Conservation (phyloP, 2,113 vertebrate genomes). For the Chaenogobius annularis region DNA sequence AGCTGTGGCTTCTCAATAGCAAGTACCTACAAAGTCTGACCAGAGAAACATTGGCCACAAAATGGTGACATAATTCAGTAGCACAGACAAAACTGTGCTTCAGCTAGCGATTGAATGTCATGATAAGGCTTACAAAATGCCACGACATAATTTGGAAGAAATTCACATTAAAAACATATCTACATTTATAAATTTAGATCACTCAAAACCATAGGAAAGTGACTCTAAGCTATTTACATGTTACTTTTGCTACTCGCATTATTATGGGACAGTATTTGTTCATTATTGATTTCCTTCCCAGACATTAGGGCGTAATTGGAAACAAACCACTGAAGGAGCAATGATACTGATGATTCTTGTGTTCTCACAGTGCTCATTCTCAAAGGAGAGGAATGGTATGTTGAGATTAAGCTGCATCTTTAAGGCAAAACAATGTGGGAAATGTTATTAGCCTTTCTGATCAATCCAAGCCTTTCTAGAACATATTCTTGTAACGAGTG, state of each 20-base stretch:
- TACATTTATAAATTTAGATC: slow-evolving; percentile 16
- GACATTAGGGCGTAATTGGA: neutral
- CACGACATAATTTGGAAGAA: neutral
- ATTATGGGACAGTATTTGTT: neutral
- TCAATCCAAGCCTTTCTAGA: neutral
- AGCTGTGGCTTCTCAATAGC: neutral
- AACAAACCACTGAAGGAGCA: neutral
- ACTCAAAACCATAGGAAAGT: slow-evolving; percentile 3
- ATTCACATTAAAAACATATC: slow-evolving; percentile 13
- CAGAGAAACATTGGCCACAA: slow-evolving; percentile 27
- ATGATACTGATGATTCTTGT: neutral
- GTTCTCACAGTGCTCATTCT: slow-evolving; percentile 13
- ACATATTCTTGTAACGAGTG: neutral
- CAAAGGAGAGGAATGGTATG: neutral
- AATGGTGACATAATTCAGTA: slow-evolving; percentile 27
- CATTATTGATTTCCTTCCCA: neutral
- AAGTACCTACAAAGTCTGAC: neutral
- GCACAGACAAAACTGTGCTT: slow-evolving; percentile 34
- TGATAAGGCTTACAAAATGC: slow-evolving; percentile 14
- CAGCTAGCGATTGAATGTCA: slow-evolving; percentile 16
- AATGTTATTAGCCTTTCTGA: neutral
- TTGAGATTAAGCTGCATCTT: neutral
- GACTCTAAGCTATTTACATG: slow-evolving; percentile 16
- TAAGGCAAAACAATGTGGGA: slow-evolving; percentile 3
- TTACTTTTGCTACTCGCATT: slow-evolving; percentile 4